phyloP scores from a whole-genome alignment of 2,888 invertebrate genomes.

The Quadroppia sp. region DNA sequence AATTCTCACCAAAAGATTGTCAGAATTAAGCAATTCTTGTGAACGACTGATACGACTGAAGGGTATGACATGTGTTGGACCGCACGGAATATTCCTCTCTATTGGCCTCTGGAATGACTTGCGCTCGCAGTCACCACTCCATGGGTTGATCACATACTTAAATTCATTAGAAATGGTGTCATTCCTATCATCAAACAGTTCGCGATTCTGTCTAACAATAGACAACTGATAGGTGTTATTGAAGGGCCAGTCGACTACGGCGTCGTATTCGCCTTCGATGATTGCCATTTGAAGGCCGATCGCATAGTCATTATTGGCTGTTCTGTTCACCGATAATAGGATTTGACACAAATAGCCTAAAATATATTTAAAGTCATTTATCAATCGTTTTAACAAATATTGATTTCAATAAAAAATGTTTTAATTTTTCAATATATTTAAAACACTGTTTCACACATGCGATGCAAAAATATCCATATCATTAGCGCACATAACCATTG shows the following conservation, averaged over 20 bases:
- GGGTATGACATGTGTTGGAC: neutral
- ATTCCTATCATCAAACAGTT: neutral
- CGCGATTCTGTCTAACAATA: slow-evolving; percentile 39
- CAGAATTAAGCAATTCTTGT: neutral
- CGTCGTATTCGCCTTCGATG: slow-evolving; percentile 48
- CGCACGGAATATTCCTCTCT: slow-evolving; percentile 41
- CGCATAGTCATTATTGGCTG: slow-evolving; percentile 39
- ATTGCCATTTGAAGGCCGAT: slow-evolving; percentile 48
- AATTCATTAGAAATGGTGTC: neutral
- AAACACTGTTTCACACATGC: neutral
- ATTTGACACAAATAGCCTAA: slow-evolving; percentile 47
- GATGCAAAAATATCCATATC: too few relatives aligned
- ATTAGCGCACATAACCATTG: neutral
- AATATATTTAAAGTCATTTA: neutral
- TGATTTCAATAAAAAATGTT: too few relatives aligned
- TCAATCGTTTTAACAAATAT: too few relatives aligned
- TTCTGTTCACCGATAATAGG: slow-evolving; percentile 45
- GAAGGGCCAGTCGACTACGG: slow-evolving; percentile 48
- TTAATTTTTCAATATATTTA: neutral
- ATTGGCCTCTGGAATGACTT: slow-evolving; percentile 40
- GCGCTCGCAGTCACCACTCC: neutral
- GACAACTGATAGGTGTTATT: slow-evolving; percentile 46
- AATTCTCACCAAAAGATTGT: slow-evolving; percentile 27
- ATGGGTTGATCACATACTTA: slow-evolving; percentile 9
- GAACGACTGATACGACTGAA: slow-evolving; percentile 28